Evolutionary conservation across 1,140 invertebrate genomes (phyloP).

Genomic region (Pseudomyrmex flavicornis): DNA sequence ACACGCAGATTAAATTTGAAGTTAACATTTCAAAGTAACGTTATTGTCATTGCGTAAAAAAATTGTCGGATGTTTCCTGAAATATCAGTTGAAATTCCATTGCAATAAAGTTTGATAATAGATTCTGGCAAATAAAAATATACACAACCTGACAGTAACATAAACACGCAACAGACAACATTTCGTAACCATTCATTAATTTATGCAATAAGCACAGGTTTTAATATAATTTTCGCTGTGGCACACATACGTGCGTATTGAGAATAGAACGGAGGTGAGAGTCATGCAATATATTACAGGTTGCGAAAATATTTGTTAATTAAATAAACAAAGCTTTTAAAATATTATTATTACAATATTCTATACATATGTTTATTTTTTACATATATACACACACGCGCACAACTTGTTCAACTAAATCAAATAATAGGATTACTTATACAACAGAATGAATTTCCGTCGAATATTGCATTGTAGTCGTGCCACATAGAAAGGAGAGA

Average conservation of each 20-base stretch:
- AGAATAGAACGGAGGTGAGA: not conserved
- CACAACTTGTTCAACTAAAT: not conserved
- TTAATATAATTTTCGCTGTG: not conserved
- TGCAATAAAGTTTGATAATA: not conserved
- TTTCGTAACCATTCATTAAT: constrained; percentile 30
- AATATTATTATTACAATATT: constrained; percentile 5
- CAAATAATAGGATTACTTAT: constrained; percentile 23
- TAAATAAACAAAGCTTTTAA: too few species aligned
- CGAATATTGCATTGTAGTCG: constrained; percentile 27
- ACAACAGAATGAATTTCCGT: constrained; percentile 19
- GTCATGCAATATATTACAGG: not conserved
- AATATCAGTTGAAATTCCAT: not conserved
- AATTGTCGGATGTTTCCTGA: not conserved
- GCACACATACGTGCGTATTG: not conserved
- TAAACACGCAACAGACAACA: not conserved
- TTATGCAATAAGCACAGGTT: constrained; percentile 6
- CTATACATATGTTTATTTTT: not conserved
- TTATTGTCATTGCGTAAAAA: not conserved
- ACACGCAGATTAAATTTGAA: not conserved
- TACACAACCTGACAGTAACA: not conserved
- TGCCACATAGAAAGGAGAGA: constrained; percentile 12
- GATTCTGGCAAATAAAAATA: constrained; percentile 11
- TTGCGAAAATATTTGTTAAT: not conserved
- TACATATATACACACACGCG: not conserved
- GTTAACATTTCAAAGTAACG: not conserved